Evolutionary conservation across 2,797 vertebrate species (phyloP).

Genomic region (Leptodactylus fallax): DNA sequence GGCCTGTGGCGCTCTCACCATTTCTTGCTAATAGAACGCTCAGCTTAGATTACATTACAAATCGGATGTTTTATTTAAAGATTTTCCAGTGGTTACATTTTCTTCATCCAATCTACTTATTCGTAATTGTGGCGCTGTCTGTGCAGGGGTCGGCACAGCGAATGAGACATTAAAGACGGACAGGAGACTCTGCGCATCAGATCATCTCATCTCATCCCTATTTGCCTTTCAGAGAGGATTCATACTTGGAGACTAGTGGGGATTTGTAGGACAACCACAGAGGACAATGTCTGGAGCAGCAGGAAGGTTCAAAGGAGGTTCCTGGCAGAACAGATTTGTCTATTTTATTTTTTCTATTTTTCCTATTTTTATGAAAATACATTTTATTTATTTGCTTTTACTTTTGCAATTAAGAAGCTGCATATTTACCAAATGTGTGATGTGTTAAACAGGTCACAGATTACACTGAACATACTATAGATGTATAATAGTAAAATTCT

Average conservation of each 20-base stretch:
- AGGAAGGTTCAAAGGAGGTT: background rate
- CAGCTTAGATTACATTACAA: constrained; percentile 70
- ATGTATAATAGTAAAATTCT: too few species aligned
- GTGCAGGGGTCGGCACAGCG: constrained; percentile 66
- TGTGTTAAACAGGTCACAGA: too few species aligned
- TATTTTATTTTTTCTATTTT: background rate
- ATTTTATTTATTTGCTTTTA: too few species aligned
- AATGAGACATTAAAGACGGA: constrained; percentile 6
- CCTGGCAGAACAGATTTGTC: background rate
- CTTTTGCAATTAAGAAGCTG: too few species aligned
- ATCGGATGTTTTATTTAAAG: constrained; percentile 76
- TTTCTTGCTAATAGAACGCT: constrained; percentile 65
- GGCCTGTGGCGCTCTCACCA: constrained; percentile 68
- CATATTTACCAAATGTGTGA: too few species aligned
- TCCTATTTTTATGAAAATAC: background rate
- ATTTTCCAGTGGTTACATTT: constrained; percentile 67
- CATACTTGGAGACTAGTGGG: background rate
- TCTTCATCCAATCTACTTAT: constrained; percentile 71
- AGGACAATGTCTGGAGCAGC: background rate
- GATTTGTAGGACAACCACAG: background rate
- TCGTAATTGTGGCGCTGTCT: constrained; percentile 71
- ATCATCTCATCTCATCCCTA: background rate
- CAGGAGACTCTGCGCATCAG: background rate
- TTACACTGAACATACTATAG: too few species aligned
- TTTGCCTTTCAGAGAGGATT: background rate